Evolutionary conservation across 2,113 vertebrate genomes (phyloP), one percentile per base, ranked within the genome.

Genomic region (Uropsilus gracilis): DNA sequence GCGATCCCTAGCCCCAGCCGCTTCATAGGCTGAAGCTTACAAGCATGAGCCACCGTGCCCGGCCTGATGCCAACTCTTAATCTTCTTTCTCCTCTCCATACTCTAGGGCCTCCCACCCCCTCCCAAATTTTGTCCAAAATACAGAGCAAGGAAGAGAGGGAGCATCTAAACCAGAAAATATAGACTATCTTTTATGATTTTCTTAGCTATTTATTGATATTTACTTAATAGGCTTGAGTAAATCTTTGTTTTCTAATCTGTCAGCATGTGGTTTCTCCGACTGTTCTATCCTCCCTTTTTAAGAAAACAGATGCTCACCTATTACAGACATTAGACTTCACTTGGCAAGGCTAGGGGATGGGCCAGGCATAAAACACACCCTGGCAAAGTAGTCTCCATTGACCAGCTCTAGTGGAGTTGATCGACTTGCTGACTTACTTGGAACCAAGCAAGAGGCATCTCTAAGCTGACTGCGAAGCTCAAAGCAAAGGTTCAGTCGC

Each of bases 71-170:
- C n/a, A n/a, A n/a, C 28, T 61, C 61, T 72, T 84, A 59, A 88
- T 73, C 34, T 86, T 86, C 30, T 84, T 2, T 94, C 18, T 64
- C 37, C 46, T 88, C 20, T 87, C 17, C 17, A 22, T 76, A 30
- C 37, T 61, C 1, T 48, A 86, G 28, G 28, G 20, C 10, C 5
- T 17, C 32, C 42, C 44, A 24, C 46, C 39, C 42, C 78, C 89
- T 57, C 82, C 34, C n/a, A 30, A 81, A 34, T 93, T 95, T 94
- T 91, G 39, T 86, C 42, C 30, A 81, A 37, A 92, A 94, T 85
- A 37, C 57, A 59, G 57, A 20, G 26, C 26, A 50, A 30, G 59
- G 84, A 90, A 18, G 81, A 80, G 26, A 84, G 6, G 37, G 46
- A 59, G 55, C 14, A 64, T 42, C 4, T 14, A n/a, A 89, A 78